Evolutionary conservation across 2,113 vertebrate species (phyloP).

Genomic region (Casuarius casuarius): DNA sequence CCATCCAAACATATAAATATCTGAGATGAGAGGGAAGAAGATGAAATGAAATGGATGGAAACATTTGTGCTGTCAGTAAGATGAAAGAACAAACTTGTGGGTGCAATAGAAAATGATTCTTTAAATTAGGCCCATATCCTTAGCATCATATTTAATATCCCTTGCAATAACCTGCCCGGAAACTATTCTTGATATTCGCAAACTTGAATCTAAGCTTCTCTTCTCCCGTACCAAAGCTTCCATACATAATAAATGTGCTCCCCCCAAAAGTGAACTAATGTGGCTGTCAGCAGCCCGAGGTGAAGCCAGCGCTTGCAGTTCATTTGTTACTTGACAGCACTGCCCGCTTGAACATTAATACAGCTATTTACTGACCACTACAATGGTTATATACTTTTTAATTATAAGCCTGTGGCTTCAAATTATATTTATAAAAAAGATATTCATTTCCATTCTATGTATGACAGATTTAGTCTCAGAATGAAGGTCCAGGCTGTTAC

Average conservation of each 20-base stretch:
- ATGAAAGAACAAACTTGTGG: conserved; percentile 37
- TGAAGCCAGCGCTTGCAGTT: neutral
- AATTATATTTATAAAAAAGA: neutral
- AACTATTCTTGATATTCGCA: neutral
- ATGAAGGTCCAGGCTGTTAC: neutral
- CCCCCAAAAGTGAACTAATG: neutral
- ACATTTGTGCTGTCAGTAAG: conserved; percentile 1
- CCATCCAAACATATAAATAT: conserved; percentile 33
- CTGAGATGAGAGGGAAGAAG: conserved; percentile 12
- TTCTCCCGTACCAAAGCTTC: neutral
- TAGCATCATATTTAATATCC: neutral
- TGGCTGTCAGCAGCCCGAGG: neutral
- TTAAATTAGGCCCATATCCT: conserved; percentile 24
- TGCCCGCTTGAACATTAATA: neutral
- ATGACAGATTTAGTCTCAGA: neutral
- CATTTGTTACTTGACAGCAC: neutral
- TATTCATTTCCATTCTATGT: neutral
- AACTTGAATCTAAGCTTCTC: neutral
- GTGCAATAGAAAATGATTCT: neutral
- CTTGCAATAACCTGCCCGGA: neutral
- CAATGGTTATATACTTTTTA: neutral
- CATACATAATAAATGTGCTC: neutral
- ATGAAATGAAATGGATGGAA: conserved; percentile 27
- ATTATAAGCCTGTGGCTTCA: neutral
- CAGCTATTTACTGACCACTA: neutral